Evolutionary conservation across 2,888 invertebrate species (phyloP).

Genomic region (Buathra laborator): DNA sequence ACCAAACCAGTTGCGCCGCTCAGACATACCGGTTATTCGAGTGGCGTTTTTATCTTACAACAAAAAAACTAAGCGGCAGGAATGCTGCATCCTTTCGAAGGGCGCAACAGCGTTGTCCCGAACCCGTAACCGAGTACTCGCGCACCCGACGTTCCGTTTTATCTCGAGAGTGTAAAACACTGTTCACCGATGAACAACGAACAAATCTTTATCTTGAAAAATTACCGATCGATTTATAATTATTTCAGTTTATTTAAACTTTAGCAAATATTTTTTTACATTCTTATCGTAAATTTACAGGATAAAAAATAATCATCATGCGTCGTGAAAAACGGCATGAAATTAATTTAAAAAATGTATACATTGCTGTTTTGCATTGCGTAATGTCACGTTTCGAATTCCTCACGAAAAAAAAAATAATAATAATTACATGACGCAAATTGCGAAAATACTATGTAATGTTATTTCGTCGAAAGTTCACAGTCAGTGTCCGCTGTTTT

Average conservation of each 20-base stretch:
- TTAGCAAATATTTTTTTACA: slow-evolving; percentile 65
- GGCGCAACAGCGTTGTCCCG: slow-evolving; percentile 43
- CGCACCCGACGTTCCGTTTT: slow-evolving; percentile 37
- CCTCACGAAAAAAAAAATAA: slow-evolving; percentile 4
- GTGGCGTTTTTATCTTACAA: slow-evolving; percentile 72
- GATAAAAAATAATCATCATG: slow-evolving; percentile 39
- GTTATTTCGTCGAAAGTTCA: background rate
- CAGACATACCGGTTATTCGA: slow-evolving; percentile 75
- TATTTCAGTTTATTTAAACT: slow-evolving; percentile 54
- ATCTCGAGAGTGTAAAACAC: background rate
- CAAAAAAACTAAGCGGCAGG: slow-evolving; percentile 65
- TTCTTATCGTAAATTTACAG: slow-evolving; percentile 42
- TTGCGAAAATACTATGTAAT: background rate
- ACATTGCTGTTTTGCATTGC: slow-evolving; percentile 27
- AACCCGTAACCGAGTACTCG: slow-evolving; percentile 15
- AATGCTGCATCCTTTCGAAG: slow-evolving; percentile 60
- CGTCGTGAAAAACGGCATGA: background rate
- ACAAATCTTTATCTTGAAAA: background rate
- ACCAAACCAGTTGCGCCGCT: slow-evolving; percentile 71
- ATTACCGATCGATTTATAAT: background rate
- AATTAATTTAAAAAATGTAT: slow-evolving; percentile 38
- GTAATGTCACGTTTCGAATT: background rate
- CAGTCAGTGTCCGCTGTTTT: too few species aligned
- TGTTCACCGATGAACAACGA: background rate
- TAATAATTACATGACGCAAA: too few species aligned